Evolutionary conservation across 2,888 invertebrate species (phyloP), one percentile per base, ranked within the genome.

Genomic region (Drosophila cognata): DNA sequence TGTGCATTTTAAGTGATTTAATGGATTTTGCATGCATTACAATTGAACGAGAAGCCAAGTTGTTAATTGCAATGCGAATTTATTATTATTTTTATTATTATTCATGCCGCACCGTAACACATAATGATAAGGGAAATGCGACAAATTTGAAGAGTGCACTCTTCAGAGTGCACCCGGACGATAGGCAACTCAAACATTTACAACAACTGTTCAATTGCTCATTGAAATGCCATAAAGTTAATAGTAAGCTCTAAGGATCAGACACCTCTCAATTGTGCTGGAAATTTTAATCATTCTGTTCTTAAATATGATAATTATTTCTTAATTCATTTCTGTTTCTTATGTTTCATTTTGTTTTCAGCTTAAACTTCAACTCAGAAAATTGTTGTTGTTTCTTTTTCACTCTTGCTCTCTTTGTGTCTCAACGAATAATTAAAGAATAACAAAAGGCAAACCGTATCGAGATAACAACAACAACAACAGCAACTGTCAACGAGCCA

Each of bases 21-120:
- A 90, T 90, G 90, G 84, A 91, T 91, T 91, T 89, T 82, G 76
- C 87, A 87, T 88, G 82, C 78, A 83, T 78, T 71, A 80, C 78
- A 78, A 60, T 71, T 81, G 62, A 77, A 76, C 43, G 67, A 66
- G 63, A 72, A 74, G 67, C 72, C 59, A 82, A 77, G 89, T 88
- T 88, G 75, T 80, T 86, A 89, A 86, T 86, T 86, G 89, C 90
- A 72, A 59, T 75, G 78, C 74, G 82, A 77, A 86, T 88, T 82
- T 89, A 82, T 82, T 82, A 68, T 73, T 62, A 53, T 74, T 71
- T 53, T 63, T 59, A 46, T 69, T 59, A 61, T 43, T 59, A 56
- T 58, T 68, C 81, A 73, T 56, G 31, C 28, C 43, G 11, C 43
- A 43, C 11, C 21, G 41, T 1, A 43, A 11, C 57, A 57, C 1